phyloP scores from a whole-genome alignment of 2,113 vertebrate genomes.

The Ptilonorhynchus violaceus region DNA sequence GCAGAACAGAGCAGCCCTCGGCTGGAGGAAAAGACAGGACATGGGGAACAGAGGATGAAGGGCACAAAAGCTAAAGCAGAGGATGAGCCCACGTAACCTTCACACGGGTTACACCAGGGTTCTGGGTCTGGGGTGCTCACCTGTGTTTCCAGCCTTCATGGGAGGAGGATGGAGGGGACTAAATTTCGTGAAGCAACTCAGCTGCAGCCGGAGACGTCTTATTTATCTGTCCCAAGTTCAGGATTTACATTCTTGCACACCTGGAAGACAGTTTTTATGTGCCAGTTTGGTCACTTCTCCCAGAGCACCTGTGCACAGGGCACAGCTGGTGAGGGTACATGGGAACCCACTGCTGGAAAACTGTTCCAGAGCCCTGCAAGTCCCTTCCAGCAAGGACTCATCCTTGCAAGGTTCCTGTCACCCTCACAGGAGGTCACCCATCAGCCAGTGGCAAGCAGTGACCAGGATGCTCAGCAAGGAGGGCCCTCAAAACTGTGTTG shows the following conservation, averaged over 20 bases:
- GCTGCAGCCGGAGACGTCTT: neutral
- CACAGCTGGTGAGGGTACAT: neutral
- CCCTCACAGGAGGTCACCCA: neutral
- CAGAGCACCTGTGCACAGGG: accelerated
- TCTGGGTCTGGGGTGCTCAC: neutral
- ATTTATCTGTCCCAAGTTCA: neutral
- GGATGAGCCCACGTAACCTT: neutral
- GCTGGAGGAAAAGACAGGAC: accelerated
- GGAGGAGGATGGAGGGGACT: neutral
- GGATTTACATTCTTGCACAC: accelerated
- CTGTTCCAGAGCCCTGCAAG: neutral
- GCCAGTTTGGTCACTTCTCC: too few relatives aligned
- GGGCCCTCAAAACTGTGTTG: accelerated
- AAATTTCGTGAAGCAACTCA: neutral
- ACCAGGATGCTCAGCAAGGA: neutral
- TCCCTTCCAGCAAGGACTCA: neutral
- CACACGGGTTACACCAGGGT: accelerated
- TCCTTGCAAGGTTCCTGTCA: neutral
- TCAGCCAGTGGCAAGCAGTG: neutral
- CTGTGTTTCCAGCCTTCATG: accelerated
- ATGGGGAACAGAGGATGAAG: neutral
- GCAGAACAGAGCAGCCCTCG: neutral
- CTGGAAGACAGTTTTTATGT: neutral
- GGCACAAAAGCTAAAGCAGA: neutral
- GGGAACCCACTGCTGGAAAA: neutral